Conservation (phyloP, 2,797 vertebrate genomes). For the Danio choprae region DNA sequence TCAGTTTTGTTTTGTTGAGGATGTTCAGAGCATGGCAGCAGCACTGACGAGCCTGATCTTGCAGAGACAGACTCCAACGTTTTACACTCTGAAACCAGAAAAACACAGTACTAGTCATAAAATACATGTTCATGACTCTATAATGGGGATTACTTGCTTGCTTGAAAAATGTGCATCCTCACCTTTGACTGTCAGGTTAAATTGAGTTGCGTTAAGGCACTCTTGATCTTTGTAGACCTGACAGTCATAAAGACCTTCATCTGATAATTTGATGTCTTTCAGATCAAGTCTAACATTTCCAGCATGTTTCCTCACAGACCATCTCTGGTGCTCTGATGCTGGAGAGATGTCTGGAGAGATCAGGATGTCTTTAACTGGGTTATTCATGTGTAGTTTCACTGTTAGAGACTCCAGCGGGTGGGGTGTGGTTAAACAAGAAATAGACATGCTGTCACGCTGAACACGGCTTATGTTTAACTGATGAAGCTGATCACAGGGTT, state of each 20-base stretch:
- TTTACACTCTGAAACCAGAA: slow-evolving; percentile 31
- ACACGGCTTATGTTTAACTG: too few species aligned
- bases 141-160: neutral
- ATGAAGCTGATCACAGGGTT: neutral
- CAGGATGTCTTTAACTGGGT: too few species aligned
- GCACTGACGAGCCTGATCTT: neutral
- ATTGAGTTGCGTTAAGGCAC: neutral
- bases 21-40: slow-evolving; percentile 33
- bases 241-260: slow-evolving; percentile 17
- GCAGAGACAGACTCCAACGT: neutral
- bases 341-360: too few species aligned
- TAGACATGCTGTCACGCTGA: too few species aligned
- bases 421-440: too few species aligned
- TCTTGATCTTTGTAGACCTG: neutral
- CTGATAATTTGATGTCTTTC: neutral
- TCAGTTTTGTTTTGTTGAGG: neutral
- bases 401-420: too few species aligned
- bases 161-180: neutral
- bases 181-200: slow-evolving; percentile 17
- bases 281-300: too few species aligned
- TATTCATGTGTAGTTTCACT: too few species aligned
- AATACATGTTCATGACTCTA: neutral
- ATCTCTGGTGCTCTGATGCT: too few species aligned
- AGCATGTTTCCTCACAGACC: too few species aligned
- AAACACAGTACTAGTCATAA: neutral